Base-by-base conservation (phyloP, 2,888 invertebrate genomes). In the Parelbella ahira region DNA sequence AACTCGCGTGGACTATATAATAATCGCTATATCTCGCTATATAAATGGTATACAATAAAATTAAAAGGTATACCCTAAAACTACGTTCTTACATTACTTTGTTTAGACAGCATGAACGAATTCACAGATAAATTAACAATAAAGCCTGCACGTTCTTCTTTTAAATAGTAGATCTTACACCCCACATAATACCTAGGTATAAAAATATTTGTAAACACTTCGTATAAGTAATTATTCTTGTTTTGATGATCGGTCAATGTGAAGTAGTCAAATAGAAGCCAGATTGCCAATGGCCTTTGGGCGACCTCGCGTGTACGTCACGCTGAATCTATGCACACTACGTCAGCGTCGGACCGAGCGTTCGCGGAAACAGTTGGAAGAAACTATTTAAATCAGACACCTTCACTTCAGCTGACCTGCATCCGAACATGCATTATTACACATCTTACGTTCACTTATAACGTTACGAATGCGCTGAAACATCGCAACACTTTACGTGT, bases 281-380 rank as follows among this genome's bases (percentile, higher is more conserved):
- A 20, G 24, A 10, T 38, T 32, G 33, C 27, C 21, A 36, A 12
- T 45, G 60, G 58, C 63, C 63, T 60, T 58, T 57, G 28, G 12
- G 33, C 49, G 59, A 49, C 60, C 63, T 62, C 58, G 57, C 43
- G 44, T 47, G 43, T 46, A 33, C 51, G 50, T 51, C 50, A 58
- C 47, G 36, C 47, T 39, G 43, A 51, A 52, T 52, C 53, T 54
- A 51, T 46, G 41, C 41, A 41, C 44, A 44, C 45, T 44, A 49
- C 38, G n/a, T n/a, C n/a, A n/a, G n/a, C n/a, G n/a, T 47, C 43
- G 24, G 4, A n/a, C n/a, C n/a, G 19, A 37, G 48, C 50, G 47
- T 13, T 53, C 36, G 52, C 50, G 53, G 53, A 58, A 47, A 49
- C 23, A 7, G 24, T 24, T 25, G 15, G 41, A 41, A 27, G 41